Conservation (phyloP, 2,797 vertebrate species). For the Tinamus major region DNA sequence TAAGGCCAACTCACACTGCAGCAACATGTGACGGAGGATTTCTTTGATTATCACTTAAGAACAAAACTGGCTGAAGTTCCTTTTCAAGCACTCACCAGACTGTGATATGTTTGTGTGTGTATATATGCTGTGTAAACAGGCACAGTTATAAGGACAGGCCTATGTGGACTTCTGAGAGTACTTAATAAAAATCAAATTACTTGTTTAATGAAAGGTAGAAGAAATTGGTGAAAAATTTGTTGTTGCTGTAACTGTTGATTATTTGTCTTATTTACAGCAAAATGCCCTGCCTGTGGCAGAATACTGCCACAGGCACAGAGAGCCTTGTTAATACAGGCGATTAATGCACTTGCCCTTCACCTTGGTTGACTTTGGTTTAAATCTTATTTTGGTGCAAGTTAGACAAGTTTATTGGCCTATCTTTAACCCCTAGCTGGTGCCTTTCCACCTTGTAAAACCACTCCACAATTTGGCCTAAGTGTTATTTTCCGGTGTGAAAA, state of each 20-base stretch:
- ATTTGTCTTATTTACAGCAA: conserved; percentile 64
- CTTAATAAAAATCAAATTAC: conserved; percentile 58
- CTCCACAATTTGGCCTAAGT: not conserved
- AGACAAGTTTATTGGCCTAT: conserved; percentile 42
- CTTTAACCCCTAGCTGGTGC: conserved; percentile 38
- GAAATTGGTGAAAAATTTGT: conserved; percentile 21
- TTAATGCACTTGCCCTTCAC: conserved; percentile 70
- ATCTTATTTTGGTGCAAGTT: conserved; percentile 60
- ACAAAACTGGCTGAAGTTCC: conserved; percentile 71
- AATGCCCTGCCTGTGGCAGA: conserved; percentile 4
- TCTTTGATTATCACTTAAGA: conserved; percentile 77
- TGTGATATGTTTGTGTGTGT: not conserved
- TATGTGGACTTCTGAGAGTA: not conserved
- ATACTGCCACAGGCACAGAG: conserved; percentile 16
- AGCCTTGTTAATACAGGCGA: conserved; percentile 43
- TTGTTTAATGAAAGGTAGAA: conserved; percentile 45
- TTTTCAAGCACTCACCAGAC: not conserved
- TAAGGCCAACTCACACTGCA: conserved; percentile 73
- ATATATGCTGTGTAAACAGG: not conserved
- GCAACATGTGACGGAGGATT: conserved; percentile 77
- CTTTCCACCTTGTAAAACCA: conserved; percentile 54
- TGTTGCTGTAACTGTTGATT: conserved; percentile 60
- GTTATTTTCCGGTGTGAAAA: conserved; percentile 35
- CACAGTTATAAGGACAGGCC: not conserved
- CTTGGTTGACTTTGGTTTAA: conserved; percentile 53